These are phyloP conservation scores for Macaca nemestrina DNA, from an alignment of 2,113 vertebrate species.

Conservation along the genomic window DNA sequence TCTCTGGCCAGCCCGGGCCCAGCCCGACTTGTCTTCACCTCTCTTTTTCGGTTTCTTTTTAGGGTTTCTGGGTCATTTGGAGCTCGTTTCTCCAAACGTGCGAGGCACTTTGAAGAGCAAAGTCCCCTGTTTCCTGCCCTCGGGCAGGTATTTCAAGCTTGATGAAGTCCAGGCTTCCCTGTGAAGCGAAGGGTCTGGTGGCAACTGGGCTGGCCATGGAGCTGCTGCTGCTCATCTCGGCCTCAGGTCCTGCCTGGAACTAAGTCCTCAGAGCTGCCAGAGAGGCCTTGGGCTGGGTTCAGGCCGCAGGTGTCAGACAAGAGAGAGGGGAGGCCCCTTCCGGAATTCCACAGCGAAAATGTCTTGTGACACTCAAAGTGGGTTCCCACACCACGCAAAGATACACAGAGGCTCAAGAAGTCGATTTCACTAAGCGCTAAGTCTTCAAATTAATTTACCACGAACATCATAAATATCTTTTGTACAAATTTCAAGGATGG, in stretches of 20 bases:
- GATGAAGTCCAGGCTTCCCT: too few relatives aligned
- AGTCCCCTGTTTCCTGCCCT: neutral
- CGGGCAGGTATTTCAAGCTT: neutral
- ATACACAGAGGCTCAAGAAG: slow-evolving; percentile 71
- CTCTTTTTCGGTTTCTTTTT: accelerated
- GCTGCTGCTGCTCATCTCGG: neutral
- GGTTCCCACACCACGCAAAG: slow-evolving; percentile 48
- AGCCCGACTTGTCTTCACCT: accelerated
- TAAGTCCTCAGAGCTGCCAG: neutral
- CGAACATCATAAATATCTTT: slow-evolving; percentile 72
- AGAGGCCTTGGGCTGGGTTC: neutral
- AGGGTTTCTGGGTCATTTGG: neutral
- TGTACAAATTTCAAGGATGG: neutral
- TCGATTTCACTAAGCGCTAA: slow-evolving; percentile 80
- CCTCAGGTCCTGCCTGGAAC: neutral
- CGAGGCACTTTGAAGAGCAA: too few relatives aligned
- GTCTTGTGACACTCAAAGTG: slow-evolving; percentile 59
- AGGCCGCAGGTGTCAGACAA: neutral
- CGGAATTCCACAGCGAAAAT: slow-evolving; percentile 44
- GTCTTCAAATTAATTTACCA: slow-evolving; percentile 77
- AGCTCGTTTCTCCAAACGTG: neutral
- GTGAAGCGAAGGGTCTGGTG: too few relatives aligned
- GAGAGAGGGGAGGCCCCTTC: neutral
- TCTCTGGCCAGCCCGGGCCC: neutral
- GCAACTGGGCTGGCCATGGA: accelerated